Percentiles rank a stretch among this genome's conserved stretches.
Conservation (phyloP, 2,113 vertebrate species). For the Chinchilla lanigera region DNA sequence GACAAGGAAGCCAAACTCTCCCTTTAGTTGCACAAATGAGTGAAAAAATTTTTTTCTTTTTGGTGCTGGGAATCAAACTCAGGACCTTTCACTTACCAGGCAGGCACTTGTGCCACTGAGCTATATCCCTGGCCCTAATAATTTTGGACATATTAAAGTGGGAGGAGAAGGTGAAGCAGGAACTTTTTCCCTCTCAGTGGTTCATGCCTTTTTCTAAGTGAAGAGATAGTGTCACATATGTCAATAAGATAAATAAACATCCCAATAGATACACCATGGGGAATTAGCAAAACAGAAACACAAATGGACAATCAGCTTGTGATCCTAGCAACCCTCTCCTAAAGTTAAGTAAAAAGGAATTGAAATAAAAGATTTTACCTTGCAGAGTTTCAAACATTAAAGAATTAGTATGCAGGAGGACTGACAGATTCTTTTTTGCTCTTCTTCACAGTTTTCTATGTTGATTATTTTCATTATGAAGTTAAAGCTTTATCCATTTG, state of each 20-base stretch:
- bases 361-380: not conserved
- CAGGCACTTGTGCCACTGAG: too few relatives aligned
- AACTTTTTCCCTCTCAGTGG: not conserved
- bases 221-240: not conserved
- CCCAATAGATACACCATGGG: not conserved
- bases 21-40: not conserved
- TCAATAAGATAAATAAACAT: not conserved
- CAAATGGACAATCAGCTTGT: not conserved
- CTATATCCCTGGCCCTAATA: not conserved
- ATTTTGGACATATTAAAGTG: not conserved
- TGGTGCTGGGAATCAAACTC: too few relatives aligned
- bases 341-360: not conserved
- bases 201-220: not conserved
- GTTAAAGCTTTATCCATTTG: not conserved
- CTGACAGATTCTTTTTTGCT: not conserved
- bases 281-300: not conserved
- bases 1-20: not conserved
- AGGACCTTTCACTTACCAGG: too few relatives aligned
- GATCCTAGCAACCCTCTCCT: not conserved
- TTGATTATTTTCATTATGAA: conserved; percentile 27
- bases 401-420: not conserved
- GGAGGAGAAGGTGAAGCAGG: not conserved
- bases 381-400: not conserved
- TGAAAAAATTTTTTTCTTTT: not conserved
- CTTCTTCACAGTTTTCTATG: not conserved